Evolutionary conservation across 2,888 invertebrate species (phyloP).

Genomic region (Callinectes sapidus): DNA sequence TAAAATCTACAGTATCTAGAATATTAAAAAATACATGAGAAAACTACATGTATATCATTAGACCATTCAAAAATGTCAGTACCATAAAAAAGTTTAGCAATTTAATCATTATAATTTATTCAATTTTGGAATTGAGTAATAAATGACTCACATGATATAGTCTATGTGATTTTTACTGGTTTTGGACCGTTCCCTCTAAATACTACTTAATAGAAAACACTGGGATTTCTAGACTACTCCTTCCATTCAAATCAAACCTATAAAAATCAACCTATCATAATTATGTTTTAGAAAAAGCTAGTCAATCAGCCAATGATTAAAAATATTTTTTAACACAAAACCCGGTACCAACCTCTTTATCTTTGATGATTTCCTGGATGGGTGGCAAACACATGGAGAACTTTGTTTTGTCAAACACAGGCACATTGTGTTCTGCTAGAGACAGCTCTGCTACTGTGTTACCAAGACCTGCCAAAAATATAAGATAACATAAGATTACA

Average conservation of each 20-base stretch:
- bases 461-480: constrained; percentile 77
- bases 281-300: not conserved
- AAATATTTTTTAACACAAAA: not conserved
- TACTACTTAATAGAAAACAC: not conserved
- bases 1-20: no score
- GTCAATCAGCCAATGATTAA: not conserved
- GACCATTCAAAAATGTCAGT: not conserved
- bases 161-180: not conserved
- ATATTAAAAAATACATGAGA: no score
- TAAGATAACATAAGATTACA: not conserved
- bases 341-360: constrained; percentile 57
- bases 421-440: constrained; percentile 76
- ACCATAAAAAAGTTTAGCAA: not conserved
- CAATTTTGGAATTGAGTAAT: no score
- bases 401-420: constrained; percentile 77
- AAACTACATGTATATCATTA: not conserved
- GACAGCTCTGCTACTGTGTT: constrained; percentile 79
- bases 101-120: not conserved
- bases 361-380: constrained; percentile 71
- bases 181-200: not conserved
- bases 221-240: no score
- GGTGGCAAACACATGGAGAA: constrained; percentile 80
- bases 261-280: no score
- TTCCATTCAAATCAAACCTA: no score
- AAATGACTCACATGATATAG: no score